Percentiles rank a stretch among this genome's conserved stretches.
phyloP scores from a whole-genome alignment of 2,888 invertebrate species.

The Epistrophe grossulariae region DNA sequence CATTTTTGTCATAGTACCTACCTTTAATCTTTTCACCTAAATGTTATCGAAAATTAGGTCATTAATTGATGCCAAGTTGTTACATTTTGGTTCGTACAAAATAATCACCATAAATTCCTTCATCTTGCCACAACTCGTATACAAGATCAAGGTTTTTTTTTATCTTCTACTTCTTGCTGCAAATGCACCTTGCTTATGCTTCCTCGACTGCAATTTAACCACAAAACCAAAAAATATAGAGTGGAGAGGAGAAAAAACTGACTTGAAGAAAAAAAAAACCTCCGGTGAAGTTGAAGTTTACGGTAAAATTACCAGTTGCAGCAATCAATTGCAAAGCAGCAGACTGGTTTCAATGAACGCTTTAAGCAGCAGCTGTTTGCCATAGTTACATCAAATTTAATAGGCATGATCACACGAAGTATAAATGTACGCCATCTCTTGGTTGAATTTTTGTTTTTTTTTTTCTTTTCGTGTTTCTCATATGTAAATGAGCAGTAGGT shows the following conservation, averaged over 20 bases:
- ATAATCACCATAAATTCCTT: slow-evolving; percentile 54
- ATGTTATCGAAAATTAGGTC: slow-evolving; percentile 59
- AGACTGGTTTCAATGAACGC: slow-evolving; percentile 66
- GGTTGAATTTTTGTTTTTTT: neutral
- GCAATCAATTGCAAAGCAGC: slow-evolving; percentile 46
- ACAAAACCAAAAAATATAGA: slow-evolving; percentile 35
- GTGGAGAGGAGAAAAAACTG: neutral
- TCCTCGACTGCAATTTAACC: slow-evolving; percentile 53
- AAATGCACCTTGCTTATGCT: slow-evolving; percentile 48
- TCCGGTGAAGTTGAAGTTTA: slow-evolving; percentile 84
- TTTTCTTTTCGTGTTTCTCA: neutral
- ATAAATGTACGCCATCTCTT: slow-evolving; percentile 43
- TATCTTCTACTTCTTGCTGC: slow-evolving; percentile 24
- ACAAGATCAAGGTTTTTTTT: slow-evolving; percentile 72
- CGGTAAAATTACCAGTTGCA: slow-evolving; percentile 80
- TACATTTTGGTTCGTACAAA: slow-evolving; percentile 21
- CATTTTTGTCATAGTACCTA: neutral
- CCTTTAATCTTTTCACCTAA: slow-evolving; percentile 11
- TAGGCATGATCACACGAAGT: slow-evolving; percentile 46
- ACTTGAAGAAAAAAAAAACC: slow-evolving; percentile 66
- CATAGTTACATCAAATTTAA: slow-evolving; percentile 58
- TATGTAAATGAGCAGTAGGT: slow-evolving; percentile 3
- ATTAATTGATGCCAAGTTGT: slow-evolving; percentile 35
- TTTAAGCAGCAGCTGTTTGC: slow-evolving; percentile 49
- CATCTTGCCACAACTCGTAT: slow-evolving; percentile 44